Conservation (phyloP, 23 tunicate species). For the Ciona savignyi region DNA sequence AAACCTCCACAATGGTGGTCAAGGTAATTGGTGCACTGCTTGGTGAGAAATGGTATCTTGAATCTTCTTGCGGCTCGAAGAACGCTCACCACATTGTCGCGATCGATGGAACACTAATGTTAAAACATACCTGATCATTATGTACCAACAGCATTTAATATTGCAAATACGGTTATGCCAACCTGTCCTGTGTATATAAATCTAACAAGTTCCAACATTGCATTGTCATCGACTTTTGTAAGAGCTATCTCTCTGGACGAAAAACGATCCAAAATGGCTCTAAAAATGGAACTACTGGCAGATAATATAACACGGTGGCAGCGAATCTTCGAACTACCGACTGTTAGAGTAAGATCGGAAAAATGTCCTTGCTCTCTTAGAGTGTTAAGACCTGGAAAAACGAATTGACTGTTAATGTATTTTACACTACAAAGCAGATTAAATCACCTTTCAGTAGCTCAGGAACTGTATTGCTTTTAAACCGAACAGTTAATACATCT, state of each 20-base stretch:
- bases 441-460: constrained; percentile 32
- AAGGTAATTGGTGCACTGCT: constrained; percentile 42
- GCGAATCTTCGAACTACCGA: constrained; percentile 20
- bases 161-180: no score
- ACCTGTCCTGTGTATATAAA: constrained; percentile 71
- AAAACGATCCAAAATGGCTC: constrained; percentile 31
- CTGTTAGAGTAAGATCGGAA: constrained; percentile 43
- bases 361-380: constrained; percentile 39
- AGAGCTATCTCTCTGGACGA: constrained; percentile 30
- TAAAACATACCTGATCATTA: no score
- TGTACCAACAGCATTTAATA: no score
- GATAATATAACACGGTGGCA: constrained; percentile 56
- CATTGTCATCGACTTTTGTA: constrained; percentile 40
- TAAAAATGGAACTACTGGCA: constrained; percentile 56
- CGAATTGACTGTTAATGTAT: neutral
- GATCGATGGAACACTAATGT: constrained; percentile 65
- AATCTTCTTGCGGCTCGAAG: constrained; percentile 31
- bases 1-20: constrained; percentile 20
- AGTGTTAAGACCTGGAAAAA: constrained; percentile 28
- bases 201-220: constrained; percentile 38
- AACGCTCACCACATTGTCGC: constrained; percentile 45
- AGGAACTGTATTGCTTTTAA: constrained; percentile 22
- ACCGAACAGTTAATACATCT: constrained; percentile 22
- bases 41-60: constrained; percentile 31
- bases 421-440: no score